phyloP scores from a whole-genome alignment of 2,797 vertebrate species.

The Podargus strigoides region DNA sequence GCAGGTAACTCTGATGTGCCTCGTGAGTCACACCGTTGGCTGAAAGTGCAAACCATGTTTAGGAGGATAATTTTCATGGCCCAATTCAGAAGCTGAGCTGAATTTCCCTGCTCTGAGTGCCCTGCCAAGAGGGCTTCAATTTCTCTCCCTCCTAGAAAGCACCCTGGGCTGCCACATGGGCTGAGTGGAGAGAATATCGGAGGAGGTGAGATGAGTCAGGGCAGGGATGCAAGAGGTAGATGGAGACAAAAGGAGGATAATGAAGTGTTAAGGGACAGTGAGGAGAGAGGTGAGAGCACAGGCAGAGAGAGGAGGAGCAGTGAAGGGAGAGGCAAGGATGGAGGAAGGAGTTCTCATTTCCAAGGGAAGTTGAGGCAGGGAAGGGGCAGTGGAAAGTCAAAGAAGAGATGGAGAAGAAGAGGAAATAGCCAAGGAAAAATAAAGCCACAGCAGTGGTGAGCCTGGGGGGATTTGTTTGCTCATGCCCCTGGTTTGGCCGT shows the following conservation, averaged over 20 bases:
- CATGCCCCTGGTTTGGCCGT: neutral
- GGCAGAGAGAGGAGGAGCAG: neutral
- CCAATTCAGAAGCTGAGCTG: neutral
- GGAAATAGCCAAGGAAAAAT: neutral
- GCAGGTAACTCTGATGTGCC: neutral
- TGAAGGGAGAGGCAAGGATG: neutral
- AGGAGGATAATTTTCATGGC: neutral
- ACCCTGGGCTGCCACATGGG: neutral
- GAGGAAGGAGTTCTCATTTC: neutral
- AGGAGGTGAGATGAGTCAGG: neutral
- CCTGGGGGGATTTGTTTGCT: neutral
- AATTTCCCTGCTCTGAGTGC: neutral
- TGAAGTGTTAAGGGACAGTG: neutral
- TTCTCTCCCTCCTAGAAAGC: neutral
- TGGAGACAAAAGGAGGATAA: neutral
- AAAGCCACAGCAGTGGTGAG: neutral
- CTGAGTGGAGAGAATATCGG: neutral
- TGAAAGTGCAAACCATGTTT: neutral
- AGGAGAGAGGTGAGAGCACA: neutral
- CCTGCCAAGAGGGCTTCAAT: neutral
- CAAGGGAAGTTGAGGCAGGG: neutral
- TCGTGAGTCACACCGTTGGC: rapidly evolving
- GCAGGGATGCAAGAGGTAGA: neutral
- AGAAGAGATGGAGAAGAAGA: neutral
- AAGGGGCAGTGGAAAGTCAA: neutral